Evolutionary conservation across 2,113 vertebrate genomes (phyloP).

Genomic region (Monarcha castaneiventris): DNA sequence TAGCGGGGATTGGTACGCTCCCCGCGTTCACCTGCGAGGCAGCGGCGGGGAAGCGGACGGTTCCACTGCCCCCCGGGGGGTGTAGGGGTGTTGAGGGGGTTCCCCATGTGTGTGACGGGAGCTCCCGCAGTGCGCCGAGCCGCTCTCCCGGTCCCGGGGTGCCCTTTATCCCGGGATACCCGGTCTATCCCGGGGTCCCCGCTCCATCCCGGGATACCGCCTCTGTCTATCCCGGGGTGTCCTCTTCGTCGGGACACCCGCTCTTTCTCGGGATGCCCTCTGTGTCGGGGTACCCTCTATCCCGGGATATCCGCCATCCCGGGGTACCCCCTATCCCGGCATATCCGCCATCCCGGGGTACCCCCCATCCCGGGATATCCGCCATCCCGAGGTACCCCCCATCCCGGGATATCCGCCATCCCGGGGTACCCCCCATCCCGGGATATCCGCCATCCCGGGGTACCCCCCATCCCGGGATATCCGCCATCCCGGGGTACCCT

Average conservation of each 20-base stretch:
- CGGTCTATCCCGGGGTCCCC: neutral
- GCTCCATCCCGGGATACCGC: neutral
- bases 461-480: neutral
- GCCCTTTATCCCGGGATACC: too few relatives aligned
- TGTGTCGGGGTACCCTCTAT: neutral
- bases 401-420: too few relatives aligned
- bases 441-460: neutral
- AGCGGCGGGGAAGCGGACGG: neutral
- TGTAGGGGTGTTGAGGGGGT: neutral
- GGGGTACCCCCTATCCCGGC: too few relatives aligned
- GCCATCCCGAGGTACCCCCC: too few relatives aligned
- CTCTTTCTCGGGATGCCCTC: neutral
- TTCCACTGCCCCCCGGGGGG: neutral
- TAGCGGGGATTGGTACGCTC: neutral
- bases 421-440: neutral
- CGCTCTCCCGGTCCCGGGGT: neutral
- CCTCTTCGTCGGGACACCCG: too few relatives aligned
- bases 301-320: neutral
- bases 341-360: too few relatives aligned
- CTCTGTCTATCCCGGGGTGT: neutral
- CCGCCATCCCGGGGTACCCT: too few relatives aligned
- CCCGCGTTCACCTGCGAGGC: constrained; percentile 39
- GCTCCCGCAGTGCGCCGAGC: neutral
- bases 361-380: neutral
- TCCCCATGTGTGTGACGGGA: neutral